Percentiles rank a stretch among this genome's conserved stretches.
Evolutionary conservation across 2,113 vertebrate genomes (phyloP).

Genomic region (Silurus meridionalis): DNA sequence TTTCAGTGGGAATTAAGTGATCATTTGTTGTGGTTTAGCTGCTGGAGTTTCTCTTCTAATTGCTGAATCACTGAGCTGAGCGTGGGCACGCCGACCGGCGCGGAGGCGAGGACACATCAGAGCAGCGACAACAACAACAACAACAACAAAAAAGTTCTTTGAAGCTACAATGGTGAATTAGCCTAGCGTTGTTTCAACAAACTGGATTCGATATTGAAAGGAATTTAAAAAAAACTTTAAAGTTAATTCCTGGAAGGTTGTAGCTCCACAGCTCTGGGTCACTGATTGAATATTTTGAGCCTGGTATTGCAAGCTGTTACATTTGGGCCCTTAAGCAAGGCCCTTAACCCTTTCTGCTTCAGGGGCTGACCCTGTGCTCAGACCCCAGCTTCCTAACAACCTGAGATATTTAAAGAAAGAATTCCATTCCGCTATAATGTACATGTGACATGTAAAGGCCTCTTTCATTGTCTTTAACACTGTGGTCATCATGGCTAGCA

Average conservation of each 20-base stretch:
- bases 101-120: slow-evolving; percentile 27
- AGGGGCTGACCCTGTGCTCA: no score
- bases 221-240: neutral
- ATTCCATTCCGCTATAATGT: no score
- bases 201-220: neutral
- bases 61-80: slow-evolving; percentile 45
- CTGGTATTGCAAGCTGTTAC: no score
- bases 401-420: no score
- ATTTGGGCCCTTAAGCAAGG: no score
- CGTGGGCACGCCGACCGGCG: slow-evolving; percentile 41
- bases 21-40: slow-evolving; percentile 61
- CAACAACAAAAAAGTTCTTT: neutral
- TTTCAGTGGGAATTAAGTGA: slow-evolving; percentile 48
- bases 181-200: neutral
- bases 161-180: neutral
- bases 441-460: no score
- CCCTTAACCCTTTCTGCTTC: no score
- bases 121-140: neutral
- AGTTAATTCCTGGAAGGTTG: no score
- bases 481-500: neutral
- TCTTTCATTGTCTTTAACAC: neutral
- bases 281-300: no score
- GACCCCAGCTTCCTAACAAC: no score
- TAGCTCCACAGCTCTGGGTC: no score
- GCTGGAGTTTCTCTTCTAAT: slow-evolving; percentile 53